Evolutionary conservation across 2,113 vertebrate genomes (phyloP).

Genomic region (Microtus montanus): DNA sequence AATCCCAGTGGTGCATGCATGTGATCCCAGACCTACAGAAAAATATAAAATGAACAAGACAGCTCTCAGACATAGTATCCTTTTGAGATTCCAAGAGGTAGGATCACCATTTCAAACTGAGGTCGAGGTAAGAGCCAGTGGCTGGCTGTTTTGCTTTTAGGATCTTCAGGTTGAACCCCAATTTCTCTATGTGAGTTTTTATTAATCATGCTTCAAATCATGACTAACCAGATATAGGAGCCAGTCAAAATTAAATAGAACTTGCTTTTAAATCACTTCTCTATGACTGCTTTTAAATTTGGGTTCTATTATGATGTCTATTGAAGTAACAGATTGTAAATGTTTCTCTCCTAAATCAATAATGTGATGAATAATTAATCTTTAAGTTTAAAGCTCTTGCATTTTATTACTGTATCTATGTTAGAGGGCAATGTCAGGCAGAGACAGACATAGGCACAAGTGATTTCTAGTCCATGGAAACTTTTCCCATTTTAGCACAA

Average conservation of each 20-base stretch:
- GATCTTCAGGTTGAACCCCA: too few relatives aligned
- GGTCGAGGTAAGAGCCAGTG: too few relatives aligned
- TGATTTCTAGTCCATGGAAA: not conserved
- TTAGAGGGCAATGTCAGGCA: too few relatives aligned
- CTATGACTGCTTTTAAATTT: not conserved
- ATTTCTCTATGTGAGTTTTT: too few relatives aligned
- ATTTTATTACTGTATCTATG: not conserved
- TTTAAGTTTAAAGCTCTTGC: not conserved
- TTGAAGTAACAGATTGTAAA: not conserved
- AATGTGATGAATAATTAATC: not conserved
- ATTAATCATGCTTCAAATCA: not conserved
- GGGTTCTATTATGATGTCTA: not conserved
- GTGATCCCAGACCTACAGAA: too few relatives aligned
- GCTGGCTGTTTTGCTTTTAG: too few relatives aligned
- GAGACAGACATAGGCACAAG: too few relatives aligned
- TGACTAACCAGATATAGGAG: not conserved
- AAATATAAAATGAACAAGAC: too few relatives aligned
- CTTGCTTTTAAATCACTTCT: not conserved
- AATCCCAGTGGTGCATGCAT: too few relatives aligned
- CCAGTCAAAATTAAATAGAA: constrained; percentile 22
- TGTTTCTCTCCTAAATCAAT: not conserved
- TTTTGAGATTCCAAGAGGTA: too few relatives aligned
- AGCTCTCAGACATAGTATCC: too few relatives aligned
- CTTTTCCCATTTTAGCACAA: not conserved
- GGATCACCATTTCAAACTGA: too few relatives aligned